Conservation (phyloP, 2,113 vertebrate genomes). For the Tetrao urogallus region DNA sequence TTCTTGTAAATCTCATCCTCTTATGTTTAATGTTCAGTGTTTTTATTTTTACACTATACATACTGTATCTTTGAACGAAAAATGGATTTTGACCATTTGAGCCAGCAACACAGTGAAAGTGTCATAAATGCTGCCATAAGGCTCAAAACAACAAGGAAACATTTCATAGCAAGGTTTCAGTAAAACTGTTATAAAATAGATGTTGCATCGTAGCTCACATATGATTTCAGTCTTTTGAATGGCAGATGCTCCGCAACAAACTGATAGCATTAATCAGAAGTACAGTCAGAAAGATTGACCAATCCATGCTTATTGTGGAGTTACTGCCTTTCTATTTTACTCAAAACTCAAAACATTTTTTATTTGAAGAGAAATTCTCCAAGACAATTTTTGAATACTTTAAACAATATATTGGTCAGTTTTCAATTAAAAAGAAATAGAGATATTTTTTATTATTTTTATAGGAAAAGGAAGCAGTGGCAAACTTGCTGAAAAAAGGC, state of each 20-base stretch:
- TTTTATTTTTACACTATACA: background rate
- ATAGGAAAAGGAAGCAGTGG: background rate
- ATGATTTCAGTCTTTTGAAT: background rate
- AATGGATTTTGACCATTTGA: background rate
- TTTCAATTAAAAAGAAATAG: background rate
- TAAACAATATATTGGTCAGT: background rate
- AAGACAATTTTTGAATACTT: background rate
- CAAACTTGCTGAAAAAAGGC: background rate
- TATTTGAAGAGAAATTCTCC: background rate
- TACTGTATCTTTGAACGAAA: background rate
- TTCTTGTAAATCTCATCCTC: background rate
- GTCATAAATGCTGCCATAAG: background rate
- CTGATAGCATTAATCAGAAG: background rate
- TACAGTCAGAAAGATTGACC: background rate
- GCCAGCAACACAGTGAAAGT: background rate
- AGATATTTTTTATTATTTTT: background rate
- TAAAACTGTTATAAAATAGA: background rate
- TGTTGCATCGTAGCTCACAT: accelerated
- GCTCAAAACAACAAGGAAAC: background rate
- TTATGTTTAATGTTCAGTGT: background rate
- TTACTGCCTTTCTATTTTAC: background rate
- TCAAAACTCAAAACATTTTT: background rate
- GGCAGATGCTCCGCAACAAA: background rate
- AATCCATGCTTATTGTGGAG: background rate
- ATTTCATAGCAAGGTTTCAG: background rate